These are phyloP conservation scores for Bucco capensis DNA, from an alignment of 2,113 vertebrate genomes.

Conservation along the genomic window DNA sequence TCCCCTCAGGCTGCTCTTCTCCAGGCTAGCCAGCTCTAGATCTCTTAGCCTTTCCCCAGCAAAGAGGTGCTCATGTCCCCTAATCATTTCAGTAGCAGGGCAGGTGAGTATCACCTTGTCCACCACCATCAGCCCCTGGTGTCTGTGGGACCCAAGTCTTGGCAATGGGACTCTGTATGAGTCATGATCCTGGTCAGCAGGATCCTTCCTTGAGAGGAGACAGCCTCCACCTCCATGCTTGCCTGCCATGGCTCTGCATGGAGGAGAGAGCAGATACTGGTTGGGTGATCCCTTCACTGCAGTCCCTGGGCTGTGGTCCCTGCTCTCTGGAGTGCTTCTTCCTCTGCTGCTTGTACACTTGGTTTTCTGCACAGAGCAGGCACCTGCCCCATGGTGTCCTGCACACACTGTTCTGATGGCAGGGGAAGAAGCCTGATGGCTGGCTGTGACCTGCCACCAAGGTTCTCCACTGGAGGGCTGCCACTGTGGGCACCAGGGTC, in stretches of 20 bases:
- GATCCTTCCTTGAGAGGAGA: neutral
- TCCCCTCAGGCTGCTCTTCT: no score
- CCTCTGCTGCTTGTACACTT: neutral
- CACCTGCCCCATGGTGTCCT: neutral
- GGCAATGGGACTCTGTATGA: neutral
- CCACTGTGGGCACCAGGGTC: neutral
- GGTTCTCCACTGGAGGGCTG: neutral
- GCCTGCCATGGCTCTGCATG: accelerated
- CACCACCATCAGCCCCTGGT: neutral
- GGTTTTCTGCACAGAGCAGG: neutral
- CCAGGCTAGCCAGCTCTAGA: no score
- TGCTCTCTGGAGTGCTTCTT: neutral
- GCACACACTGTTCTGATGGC: accelerated
- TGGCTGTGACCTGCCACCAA: neutral
- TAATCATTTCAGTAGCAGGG: no score
- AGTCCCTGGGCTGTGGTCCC: neutral
- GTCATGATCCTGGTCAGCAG: neutral
- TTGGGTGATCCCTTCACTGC: neutral
- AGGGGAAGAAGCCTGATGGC: neutral
- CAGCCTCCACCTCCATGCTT: neutral
- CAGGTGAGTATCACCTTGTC: neutral
- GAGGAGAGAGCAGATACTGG: neutral
- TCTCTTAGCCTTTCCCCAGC: no score
- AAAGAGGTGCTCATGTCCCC: no score
- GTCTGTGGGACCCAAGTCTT: neutral